Percentiles rank a stretch among this genome's conserved stretches.
These are phyloP conservation scores for Sussaba pulchella DNA, from an alignment of 2,888 invertebrate genomes.

Conservation along the genomic window DNA sequence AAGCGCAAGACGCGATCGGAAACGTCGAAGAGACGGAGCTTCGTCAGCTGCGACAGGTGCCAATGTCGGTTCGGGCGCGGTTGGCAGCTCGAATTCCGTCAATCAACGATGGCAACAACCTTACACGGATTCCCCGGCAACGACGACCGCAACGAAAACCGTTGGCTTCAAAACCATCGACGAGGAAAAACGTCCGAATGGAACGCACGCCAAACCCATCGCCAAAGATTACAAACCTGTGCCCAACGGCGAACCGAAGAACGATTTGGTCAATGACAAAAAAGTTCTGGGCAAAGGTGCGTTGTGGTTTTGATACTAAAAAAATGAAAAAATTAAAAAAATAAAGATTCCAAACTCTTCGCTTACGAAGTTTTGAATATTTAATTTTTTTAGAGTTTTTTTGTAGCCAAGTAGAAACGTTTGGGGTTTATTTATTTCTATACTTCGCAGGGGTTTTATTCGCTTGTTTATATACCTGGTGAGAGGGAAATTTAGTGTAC, in stretches of 20 bases:
- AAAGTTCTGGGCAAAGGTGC: constrained; percentile 80
- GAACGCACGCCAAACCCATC: constrained; percentile 79
- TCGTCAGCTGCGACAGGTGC: constrained; percentile 53
- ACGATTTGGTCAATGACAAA: constrained; percentile 78
- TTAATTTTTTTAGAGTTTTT: no score
- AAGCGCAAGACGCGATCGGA: constrained; percentile 79
- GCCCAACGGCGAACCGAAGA: constrained; percentile 77
- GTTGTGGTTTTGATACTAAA: constrained; percentile 30
- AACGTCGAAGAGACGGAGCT: constrained; percentile 73
- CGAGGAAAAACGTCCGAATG: constrained; percentile 82
- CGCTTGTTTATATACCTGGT: no score
- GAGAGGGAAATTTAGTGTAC: no score
- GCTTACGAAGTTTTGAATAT: not conserved
- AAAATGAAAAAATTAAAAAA: not conserved
- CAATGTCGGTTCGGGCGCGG: constrained; percentile 65
- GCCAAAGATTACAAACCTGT: constrained; percentile 82
- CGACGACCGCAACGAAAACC: constrained; percentile 73
- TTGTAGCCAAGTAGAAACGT: no score
- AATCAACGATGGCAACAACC: constrained; percentile 78
- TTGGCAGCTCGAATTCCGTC: constrained; percentile 68
- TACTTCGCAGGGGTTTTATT: no score
- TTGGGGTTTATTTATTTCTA: no score
- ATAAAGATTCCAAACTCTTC: not conserved
- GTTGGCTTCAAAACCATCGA: constrained; percentile 79
- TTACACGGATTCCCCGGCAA: constrained; percentile 74